Evolutionary conservation across 2,113 vertebrate species (phyloP).

Genomic region (Phyllopteryx taeniolatus): DNA sequence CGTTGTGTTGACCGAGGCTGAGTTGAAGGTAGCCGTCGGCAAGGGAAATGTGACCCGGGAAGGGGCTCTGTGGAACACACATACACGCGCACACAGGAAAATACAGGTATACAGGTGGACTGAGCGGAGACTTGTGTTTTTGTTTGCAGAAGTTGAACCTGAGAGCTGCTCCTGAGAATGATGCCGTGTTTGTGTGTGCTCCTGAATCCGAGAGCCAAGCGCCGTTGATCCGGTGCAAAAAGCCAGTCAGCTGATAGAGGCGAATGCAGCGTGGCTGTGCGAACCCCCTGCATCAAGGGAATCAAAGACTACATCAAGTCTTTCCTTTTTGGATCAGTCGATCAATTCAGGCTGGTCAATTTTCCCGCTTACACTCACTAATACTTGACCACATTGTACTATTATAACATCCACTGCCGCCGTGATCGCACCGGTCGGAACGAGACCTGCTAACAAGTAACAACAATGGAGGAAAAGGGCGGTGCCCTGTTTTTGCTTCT

Average conservation of each 20-base stretch:
- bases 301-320: not conserved
- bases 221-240: not conserved
- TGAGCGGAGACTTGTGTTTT: not conserved
- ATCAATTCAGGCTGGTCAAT: too few relatives aligned
- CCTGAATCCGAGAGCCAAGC: slow-evolving; percentile 59
- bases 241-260: slow-evolving; percentile 28
- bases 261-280: slow-evolving; percentile 33
- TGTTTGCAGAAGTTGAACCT: slow-evolving; percentile 33
- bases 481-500: too few relatives aligned
- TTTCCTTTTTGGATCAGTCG: not conserved
- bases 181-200: slow-evolving; percentile 27
- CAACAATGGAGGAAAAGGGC: too few relatives aligned
- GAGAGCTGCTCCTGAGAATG: slow-evolving; percentile 43
- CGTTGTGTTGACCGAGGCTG: slow-evolving; percentile 52
- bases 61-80: slow-evolving; percentile 12
- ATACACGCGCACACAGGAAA: not conserved
- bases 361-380: too few relatives aligned
- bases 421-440: too few relatives aligned
- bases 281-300: slow-evolving; percentile 40
- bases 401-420: too few relatives aligned
- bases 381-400: too few relatives aligned
- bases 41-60: slow-evolving; percentile 65
- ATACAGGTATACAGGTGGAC: not conserved
- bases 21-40: slow-evolving; percentile 71
- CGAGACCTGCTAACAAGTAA: too few relatives aligned